Conservation (phyloP, 2,888 invertebrate genomes). For the Heliconius sara region DNA sequence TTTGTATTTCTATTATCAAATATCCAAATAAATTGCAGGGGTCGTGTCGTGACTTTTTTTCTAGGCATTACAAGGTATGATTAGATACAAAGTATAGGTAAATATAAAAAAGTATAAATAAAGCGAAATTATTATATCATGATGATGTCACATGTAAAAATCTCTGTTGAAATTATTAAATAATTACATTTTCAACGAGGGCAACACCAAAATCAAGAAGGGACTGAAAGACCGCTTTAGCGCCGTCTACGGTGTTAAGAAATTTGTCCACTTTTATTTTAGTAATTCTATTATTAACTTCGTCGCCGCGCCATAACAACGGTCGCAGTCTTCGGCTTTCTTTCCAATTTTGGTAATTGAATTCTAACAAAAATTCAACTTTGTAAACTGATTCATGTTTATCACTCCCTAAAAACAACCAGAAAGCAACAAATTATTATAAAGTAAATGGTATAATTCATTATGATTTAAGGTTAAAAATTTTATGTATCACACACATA, state of each 20-base stretch:
- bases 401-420: conserved; percentile 82
- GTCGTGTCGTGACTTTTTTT: neutral
- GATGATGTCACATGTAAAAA: neutral
- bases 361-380: conserved; percentile 74
- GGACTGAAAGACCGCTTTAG: conserved; percentile 77
- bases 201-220: conserved; percentile 83
- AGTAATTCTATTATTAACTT: conserved; percentile 66
- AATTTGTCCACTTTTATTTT: conserved; percentile 75
- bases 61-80: neutral
- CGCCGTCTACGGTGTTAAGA: conserved; percentile 71
- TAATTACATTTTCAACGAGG: conserved; percentile 69
- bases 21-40: neutral
- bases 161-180: neutral
- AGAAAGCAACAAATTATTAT: neutral
- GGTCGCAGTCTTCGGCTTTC: conserved; percentile 61
- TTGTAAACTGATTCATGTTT: conserved; percentile 81
- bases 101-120: neutral
- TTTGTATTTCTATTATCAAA: neutral
- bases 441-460: neutral
- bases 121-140: neutral
- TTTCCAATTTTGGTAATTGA: conserved; percentile 65
- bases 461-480: neutral
- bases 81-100: neutral
- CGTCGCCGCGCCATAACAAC: conserved; percentile 77
- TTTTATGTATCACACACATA: too few species aligned